Percentiles rank a stretch among this genome's conserved stretches.
These are phyloP conservation scores for Parthenolecanium corni DNA, from an alignment of 2,888 invertebrate genomes.

Conservation along the genomic window DNA sequence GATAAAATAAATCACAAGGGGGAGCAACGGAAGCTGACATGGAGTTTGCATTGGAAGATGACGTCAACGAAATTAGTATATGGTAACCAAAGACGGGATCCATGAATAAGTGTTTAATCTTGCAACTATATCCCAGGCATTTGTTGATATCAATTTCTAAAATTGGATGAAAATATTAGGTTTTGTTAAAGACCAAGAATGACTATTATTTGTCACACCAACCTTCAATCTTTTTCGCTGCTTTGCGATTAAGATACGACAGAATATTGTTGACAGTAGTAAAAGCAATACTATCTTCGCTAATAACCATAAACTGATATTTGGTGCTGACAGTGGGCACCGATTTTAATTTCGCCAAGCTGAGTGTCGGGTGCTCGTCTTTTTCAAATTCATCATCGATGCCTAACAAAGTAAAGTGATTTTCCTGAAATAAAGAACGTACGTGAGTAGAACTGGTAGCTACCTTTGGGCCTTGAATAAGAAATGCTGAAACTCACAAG, in stretches of 20 bases:
- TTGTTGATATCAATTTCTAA: constrained; percentile 29
- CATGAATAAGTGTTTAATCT: constrained; percentile 28
- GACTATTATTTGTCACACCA: not conserved
- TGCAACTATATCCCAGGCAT: constrained; percentile 16
- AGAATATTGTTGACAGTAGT: not conserved
- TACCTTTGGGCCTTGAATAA: too few relatives aligned
- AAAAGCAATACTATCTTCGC: not conserved
- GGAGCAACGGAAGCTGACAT: not conserved
- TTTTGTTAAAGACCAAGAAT: not conserved
- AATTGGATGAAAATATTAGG: not conserved
- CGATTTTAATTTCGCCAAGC: not conserved
- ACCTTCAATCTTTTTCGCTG: not conserved
- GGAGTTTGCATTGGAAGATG: not conserved
- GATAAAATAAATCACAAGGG: not conserved
- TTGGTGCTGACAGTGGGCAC: not conserved
- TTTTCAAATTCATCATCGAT: not conserved
- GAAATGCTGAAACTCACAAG: too few relatives aligned
- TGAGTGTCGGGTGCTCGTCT: not conserved
- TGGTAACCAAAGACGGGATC: constrained; percentile 29
- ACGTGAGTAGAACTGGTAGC: too few relatives aligned
- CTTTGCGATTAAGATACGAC: not conserved
- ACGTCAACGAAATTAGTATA: constrained; percentile 24
- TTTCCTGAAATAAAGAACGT: too few relatives aligned
- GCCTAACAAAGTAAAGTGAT: not conserved
- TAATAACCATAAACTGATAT: not conserved